Evolutionary conservation across 2,888 invertebrate genomes (phyloP), one percentile per base, ranked within the genome.

Genomic region (Ophioninae sp.): DNA sequence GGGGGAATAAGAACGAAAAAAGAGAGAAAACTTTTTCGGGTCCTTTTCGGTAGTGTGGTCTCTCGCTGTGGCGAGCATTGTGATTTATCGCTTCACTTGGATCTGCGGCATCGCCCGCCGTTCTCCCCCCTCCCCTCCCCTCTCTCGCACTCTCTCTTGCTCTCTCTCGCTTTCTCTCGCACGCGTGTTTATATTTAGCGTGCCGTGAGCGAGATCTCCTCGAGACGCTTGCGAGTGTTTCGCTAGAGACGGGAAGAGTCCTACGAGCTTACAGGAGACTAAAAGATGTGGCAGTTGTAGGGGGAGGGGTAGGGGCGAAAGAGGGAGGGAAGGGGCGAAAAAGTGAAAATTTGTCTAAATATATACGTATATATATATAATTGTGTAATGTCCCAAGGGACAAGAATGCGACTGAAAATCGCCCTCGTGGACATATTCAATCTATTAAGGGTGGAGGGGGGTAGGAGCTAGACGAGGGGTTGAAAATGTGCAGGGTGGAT

Each of bases 361-460:
- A 22, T 20, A 23, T 1, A 13, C 13, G 13, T 10, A 44, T 59
- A 7, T 92, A 91, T 92, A 92, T 91, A 91, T 92, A 91, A 91
- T 92, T 91, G 92, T 92, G 90, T 91, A 92, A 92, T 92, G 91
- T 44, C 90, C 87, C 83, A 87, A 87, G 84, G 81, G 88, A 88
- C 51, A 39, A 87, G 87, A 87, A 88, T 90, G 87, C 86, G 71
- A 69, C 51, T 51, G 51, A 13, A 56, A 61, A 51, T 30, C 58
- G 20, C 87, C 72, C 71, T 67, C 77, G 81, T 74, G 79, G 68
- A 67, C 79, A 68, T 71, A 41, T 37, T 59, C 65, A 17, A 22
- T 30, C 64, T 78, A 74, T 65, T 77, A 81, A 76, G 65, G 79
- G 39, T 39, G 22, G 56, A 56, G 23, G 22, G 20, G 20, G 23